Base-by-base conservation (phyloP, 2,888 invertebrate genomes). In the Brenthis daphne region DNA sequence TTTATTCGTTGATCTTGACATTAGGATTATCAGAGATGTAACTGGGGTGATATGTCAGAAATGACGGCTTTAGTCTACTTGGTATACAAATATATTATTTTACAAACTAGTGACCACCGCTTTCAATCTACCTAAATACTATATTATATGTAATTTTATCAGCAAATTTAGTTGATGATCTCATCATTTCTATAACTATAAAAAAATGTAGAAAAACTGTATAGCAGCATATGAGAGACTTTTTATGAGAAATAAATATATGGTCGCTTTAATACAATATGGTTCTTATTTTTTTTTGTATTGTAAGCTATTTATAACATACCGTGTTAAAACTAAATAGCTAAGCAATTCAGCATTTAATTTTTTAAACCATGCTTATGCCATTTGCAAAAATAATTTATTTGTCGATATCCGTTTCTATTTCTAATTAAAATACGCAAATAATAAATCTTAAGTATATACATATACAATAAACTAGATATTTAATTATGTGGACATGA, bases 271-370 rank as follows among this genome's bases (percentile, higher is more conserved):
- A 37, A 37, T 11, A 60, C 48, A 20, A 20, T 20, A 60, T 29
- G 50, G 60, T 60, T 50, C 29, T 29, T 29, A n/a, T 48, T 60
- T n/a, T 50, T 2, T 58, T 48, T 29, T n/a, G 47, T 14, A n/a
- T 60, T 48, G 48, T 58, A 20, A 20, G 43, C 47, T 24, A 29
- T 61, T 16, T n/a, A 48, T 29, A 14, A 33, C n/a, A 37, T 51
- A 16, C 33, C n/a, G 12, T 51, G 29, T 33, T 50, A 61, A 37
- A 53, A 11, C 16, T 50, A 53, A 14, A 53, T 20, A 53, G 51
- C 37, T 51, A 61, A 63, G 53, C 37, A 63, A 61, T 14, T 16
- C 33, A 16, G 61, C 61, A 61, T 61, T 61, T 61, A 33, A 29
- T 43, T 37, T 60, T 48, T 51, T 37, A 53, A 37, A 14, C 37